Conservation (phyloP, 2,797 vertebrate genomes). For the Coregonus ussuriensis region DNA sequence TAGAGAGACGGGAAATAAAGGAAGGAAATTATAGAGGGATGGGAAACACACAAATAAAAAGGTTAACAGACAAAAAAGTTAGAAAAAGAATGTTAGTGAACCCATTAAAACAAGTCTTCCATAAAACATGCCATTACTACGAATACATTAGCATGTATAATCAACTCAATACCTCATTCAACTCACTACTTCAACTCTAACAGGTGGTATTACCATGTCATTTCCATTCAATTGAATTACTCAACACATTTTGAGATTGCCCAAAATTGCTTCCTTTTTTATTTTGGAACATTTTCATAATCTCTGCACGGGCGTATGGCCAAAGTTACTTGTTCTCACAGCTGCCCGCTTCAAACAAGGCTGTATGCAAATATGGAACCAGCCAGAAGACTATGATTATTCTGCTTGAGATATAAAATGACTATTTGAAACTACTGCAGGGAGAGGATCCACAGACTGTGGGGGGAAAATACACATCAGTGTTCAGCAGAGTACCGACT, state of each 20-base stretch:
- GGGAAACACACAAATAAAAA: conserved; percentile 30
- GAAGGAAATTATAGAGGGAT: conserved; percentile 42
- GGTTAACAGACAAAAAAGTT: conserved; percentile 27
- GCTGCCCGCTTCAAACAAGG: neutral
- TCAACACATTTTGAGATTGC: neutral
- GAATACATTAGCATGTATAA: neutral
- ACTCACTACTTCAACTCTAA: neutral
- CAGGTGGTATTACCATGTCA: neutral
- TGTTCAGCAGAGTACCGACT: neutral
- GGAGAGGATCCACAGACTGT: conserved; percentile 5
- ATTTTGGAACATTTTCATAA: neutral
- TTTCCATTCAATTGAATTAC: neutral
- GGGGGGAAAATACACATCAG: neutral
- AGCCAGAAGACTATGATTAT: neutral
- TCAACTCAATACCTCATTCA: neutral
- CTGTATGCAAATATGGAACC: too few relatives aligned
- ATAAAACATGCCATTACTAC: neutral
- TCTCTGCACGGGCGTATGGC: neutral
- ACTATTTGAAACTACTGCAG: conserved; percentile 8
- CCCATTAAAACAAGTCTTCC: neutral
- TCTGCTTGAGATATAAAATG: neutral
- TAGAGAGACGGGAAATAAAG: neutral
- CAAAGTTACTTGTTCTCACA: neutral
- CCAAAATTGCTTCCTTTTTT: too few relatives aligned
- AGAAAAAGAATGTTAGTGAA: conserved; percentile 68